phyloP scores from a whole-genome alignment of 2,113 vertebrate species.

The Gadus macrocephalus region DNA sequence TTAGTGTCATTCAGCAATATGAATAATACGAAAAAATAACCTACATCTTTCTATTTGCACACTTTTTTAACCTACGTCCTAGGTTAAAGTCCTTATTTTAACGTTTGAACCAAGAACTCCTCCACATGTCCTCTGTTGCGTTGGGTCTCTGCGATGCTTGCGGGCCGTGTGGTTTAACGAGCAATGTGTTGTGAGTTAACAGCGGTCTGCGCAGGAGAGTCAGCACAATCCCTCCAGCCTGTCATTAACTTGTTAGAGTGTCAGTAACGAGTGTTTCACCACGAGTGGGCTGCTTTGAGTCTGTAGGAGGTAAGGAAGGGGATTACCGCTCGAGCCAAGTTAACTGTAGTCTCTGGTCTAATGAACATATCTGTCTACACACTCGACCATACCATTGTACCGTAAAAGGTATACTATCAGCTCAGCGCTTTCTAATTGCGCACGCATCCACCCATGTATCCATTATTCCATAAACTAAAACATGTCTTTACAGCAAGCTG shows the following conservation, averaged over 20 bases:
- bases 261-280: conserved; percentile 64
- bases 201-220: conserved; percentile 56
- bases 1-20: too few relatives aligned
- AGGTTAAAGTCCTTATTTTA: too few relatives aligned
- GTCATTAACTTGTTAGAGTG: conserved; percentile 52
- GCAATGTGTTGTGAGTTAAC: conserved; percentile 66
- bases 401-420: too few relatives aligned
- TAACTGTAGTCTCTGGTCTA: conserved; percentile 36
- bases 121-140: not conserved
- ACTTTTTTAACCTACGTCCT: too few relatives aligned
- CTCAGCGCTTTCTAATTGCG: too few relatives aligned
- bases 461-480: too few relatives aligned
- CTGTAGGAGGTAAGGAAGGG: conserved; percentile 25
- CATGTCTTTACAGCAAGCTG: too few relatives aligned
- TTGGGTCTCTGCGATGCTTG: conserved; percentile 15
- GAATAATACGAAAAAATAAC: too few relatives aligned
- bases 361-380: conserved; percentile 26
- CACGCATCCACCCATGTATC: too few relatives aligned
- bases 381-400: conserved; percentile 6
- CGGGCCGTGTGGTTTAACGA: conserved; percentile 30
- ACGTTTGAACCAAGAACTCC: too few relatives aligned
- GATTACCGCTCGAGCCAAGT: conserved; percentile 17
- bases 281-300: conserved; percentile 38
- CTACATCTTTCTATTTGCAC: too few relatives aligned
- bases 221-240: conserved; percentile 58